Evolutionary conservation across 2,797 vertebrate genomes (phyloP), one percentile per base, ranked within the genome.

Genomic region (Tapirus indicus): DNA sequence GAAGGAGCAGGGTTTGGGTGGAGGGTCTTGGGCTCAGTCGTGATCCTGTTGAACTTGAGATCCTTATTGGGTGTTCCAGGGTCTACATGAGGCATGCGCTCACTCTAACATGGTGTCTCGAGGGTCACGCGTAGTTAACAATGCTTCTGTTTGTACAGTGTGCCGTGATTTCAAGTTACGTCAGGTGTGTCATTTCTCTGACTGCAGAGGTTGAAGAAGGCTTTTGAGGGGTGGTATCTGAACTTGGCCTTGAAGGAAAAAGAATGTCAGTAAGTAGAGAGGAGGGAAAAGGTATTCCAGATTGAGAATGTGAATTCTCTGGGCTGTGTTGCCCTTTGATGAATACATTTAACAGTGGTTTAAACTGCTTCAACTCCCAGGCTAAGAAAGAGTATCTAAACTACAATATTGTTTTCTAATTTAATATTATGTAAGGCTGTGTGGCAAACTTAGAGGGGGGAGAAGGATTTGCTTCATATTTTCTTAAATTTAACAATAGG

Each of bases 131-230:
- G 49, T 52, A 52, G 49, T 52, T 25, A 20, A 10, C 17, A 3
- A 32, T 12, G 9, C 60, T 66, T 80, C 38, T 4, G 0, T 38
- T 16, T 49, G n/a, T 13, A 10, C 47, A n/a, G 32, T 0, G 0
- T 21, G 20, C n/a, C 8, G 0, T 1, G 35, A 35, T 35, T 47
- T 71, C n/a, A 60, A 2, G 32, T 44, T 14, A 5, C 5, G 1
- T 12, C 41, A 11, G 0, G 2, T 8, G 11, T 2, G 0, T 35
- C 21, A 7, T 0, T 41, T 66, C 14, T 7, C 56, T 10, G 25
- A 89, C n/a, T 12, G 16, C 29, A 25, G 38, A n/a, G 29, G 6
- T 16, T 77, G 5, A n/a, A 82, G 5, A 38, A 86, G 74, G 25
- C 49, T 52, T 92, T 54, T 13, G n/a, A 58, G 56, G 69, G 29